Percentiles rank a stretch among this genome's conserved stretches.
Conservation (phyloP, 1,140 invertebrate species). For the Stenopsyche tienmushanensis region DNA sequence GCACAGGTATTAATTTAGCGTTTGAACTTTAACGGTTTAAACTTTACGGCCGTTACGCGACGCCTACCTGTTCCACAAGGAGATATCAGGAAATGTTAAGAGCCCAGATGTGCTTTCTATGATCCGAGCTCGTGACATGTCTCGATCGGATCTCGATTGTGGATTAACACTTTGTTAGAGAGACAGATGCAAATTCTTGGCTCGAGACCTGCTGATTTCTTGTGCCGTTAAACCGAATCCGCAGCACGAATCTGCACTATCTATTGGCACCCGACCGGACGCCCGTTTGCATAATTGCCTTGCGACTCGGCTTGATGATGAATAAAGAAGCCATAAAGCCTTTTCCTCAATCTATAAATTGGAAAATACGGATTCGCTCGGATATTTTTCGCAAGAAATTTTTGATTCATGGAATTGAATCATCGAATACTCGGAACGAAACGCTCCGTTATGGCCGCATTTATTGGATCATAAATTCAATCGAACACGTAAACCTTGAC, state of each 20-base stretch:
- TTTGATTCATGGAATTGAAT: too few species aligned
- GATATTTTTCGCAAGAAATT: too few species aligned
- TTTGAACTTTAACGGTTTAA: too few species aligned
- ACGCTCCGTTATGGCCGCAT: too few species aligned
- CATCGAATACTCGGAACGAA: too few species aligned
- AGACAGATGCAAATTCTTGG: conserved; percentile 7
- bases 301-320: too few species aligned
- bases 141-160: conserved; percentile 5
- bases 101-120: background rate
- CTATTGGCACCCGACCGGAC: background rate
- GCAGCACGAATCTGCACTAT: conserved; percentile 3
- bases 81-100: background rate
- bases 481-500: too few species aligned
- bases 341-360: too few species aligned
- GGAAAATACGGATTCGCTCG: background rate
- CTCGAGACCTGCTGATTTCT: background rate
- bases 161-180: background rate
- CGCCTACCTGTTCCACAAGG: background rate
- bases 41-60: too few species aligned
- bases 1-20: too few species aligned
- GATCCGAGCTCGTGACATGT: conserved; percentile 9
- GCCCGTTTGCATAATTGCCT: background rate
- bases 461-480: too few species aligned
- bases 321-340: too few species aligned
- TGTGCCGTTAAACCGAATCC: background rate